Evolutionary conservation across 2,888 invertebrate genomes (phyloP).

Genomic region (Polydesmus complanatus): DNA sequence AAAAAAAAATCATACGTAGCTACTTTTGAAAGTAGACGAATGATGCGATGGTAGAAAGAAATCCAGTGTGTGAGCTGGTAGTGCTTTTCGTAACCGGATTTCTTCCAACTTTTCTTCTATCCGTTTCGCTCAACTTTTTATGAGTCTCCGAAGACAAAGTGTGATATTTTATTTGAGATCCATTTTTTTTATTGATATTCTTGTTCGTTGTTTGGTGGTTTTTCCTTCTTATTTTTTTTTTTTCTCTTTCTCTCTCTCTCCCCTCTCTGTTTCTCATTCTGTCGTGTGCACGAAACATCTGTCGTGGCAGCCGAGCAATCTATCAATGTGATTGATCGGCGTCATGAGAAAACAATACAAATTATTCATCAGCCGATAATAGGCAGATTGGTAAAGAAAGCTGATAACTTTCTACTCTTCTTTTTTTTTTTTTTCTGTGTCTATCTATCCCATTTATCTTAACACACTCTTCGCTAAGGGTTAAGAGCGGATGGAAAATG

Average conservation of each 20-base stretch:
- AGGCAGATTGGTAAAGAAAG: conserved; percentile 16
- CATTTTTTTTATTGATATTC: not conserved
- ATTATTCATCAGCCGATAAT: conserved; percentile 19
- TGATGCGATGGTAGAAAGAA: no score
- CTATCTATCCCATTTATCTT: no score
- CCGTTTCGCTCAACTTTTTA: not conserved
- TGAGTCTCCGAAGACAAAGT: not conserved
- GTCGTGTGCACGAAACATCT: not conserved
- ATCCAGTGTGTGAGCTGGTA: no score
- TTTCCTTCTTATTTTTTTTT: not conserved
- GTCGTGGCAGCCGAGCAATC: conserved; percentile 13
- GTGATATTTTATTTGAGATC: not conserved
- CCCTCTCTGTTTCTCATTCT: not conserved
- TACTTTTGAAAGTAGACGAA: no score
- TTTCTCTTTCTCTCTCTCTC: not conserved
- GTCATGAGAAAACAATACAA: conserved; percentile 19
- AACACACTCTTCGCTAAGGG: not conserved
- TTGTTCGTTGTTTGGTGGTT: not conserved
- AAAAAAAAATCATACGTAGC: no score
- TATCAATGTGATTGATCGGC: conserved; percentile 19
- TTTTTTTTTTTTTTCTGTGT: not conserved
- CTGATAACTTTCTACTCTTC: conserved; percentile 12
- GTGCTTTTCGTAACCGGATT: no score
- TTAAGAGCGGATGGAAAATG: no score
- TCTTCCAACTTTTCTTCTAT: not conserved